Evolutionary conservation across 2,888 invertebrate genomes (phyloP).

Genomic region (Trichopria drosophilae): DNA sequence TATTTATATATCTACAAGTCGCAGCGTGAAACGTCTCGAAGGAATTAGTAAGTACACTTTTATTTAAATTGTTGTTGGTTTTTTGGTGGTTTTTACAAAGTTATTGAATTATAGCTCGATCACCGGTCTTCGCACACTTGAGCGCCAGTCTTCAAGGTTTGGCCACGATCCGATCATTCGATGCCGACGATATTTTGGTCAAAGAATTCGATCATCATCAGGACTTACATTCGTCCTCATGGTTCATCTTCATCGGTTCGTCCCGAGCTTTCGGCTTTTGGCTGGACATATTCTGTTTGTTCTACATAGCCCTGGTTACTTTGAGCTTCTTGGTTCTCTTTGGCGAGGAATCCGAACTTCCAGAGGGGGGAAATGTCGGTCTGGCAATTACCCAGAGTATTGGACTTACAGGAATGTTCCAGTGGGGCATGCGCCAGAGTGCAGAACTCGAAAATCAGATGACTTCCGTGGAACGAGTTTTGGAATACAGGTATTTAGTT

Average conservation of each 20-base stretch:
- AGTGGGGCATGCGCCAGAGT: constrained; percentile 92
- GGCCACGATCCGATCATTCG: constrained; percentile 87
- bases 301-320: constrained; percentile 85
- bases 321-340: constrained; percentile 75
- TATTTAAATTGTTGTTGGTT: constrained; percentile 7
- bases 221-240: constrained; percentile 87
- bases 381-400: constrained; percentile 81
- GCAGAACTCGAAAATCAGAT: constrained; percentile 86
- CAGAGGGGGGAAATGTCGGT: constrained; percentile 73
- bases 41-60: constrained; percentile 72
- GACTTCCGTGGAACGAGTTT: constrained; percentile 86
- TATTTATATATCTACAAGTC: constrained; percentile 78
- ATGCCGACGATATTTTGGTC: constrained; percentile 76
- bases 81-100: constrained; percentile 9
- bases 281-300: constrained; percentile 84
- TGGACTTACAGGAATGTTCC: constrained; percentile 76
- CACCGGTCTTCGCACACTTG: constrained; percentile 94
- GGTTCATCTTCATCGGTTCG: constrained; percentile 86
- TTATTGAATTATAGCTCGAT: constrained; percentile 69
- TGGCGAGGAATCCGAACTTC: constrained; percentile 42
- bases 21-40: constrained; percentile 80
- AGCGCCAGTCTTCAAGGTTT: constrained; percentile 88
- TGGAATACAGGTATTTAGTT: constrained; percentile 61
- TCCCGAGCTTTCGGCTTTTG: constrained; percentile 93
- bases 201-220: constrained; percentile 81